Percentiles rank a stretch among this genome's conserved stretches.
Evolutionary conservation across 2,797 vertebrate genomes (phyloP).

Genomic region (Betta splendens): DNA sequence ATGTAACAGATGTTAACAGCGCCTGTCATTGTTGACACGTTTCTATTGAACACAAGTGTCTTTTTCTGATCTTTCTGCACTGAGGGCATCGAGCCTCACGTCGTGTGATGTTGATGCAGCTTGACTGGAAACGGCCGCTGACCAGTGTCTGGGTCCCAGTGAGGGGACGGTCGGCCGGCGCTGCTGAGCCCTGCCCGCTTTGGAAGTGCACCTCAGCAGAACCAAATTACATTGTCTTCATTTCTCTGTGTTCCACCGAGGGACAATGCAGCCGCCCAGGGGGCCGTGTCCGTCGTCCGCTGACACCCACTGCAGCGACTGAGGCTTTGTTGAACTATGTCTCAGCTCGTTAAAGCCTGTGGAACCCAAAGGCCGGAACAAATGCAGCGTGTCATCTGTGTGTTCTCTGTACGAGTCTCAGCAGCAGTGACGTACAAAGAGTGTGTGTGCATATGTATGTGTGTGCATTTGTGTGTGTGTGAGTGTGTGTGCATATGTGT

Average conservation of each 20-base stretch:
- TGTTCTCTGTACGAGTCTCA: too few species aligned
- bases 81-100: too few species aligned
- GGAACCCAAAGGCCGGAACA: constrained; percentile 47
- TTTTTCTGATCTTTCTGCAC: background rate
- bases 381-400: constrained; percentile 63
- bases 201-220: constrained; percentile 47
- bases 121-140: constrained; percentile 12
- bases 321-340: constrained; percentile 41
- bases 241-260: constrained; percentile 20
- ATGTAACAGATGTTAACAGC: too few species aligned
- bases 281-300: constrained; percentile 22
- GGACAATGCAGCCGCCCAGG: constrained; percentile 27
- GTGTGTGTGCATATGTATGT: constrained; percentile 7
- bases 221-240: constrained; percentile 51
- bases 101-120: constrained; percentile 6
- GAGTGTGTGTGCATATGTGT: too few species aligned
- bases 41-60: too few species aligned
- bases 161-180: background rate
- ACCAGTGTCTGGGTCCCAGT: background rate
- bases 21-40: too few species aligned
- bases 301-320: constrained; percentile 33
- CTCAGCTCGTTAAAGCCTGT: constrained; percentile 32
- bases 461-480: background rate
- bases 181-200: too few species aligned
- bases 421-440: constrained; percentile 1